phyloP scores from a whole-genome alignment of 2,888 invertebrate species.

The Stegophylla sp. region DNA sequence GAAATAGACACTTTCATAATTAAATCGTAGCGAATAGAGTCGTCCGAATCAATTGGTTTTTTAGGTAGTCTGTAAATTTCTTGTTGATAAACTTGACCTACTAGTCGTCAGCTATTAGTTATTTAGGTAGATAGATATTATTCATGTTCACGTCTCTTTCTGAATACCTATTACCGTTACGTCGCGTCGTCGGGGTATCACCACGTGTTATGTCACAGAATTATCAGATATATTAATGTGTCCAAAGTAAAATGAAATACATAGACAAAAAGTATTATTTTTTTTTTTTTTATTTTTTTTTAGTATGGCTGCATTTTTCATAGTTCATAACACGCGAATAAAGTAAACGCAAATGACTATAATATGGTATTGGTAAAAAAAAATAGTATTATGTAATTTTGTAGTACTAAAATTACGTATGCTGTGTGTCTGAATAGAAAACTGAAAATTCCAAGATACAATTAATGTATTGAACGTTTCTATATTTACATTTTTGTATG shows the following conservation, averaged over 20 bases:
- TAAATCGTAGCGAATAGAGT: too few species aligned
- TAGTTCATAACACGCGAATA: neutral
- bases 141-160: too few species aligned
- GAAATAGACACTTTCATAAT: too few species aligned
- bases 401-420: neutral
- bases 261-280: too few species aligned
- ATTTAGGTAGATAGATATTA: too few species aligned
- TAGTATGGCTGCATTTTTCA: neutral
- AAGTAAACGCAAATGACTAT: neutral
- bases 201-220: neutral
- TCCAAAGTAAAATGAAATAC: neutral
- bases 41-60: too few species aligned
- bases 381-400: neutral
- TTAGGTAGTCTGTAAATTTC: too few species aligned
- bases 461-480: neutral
- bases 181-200: neutral
- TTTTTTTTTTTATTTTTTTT: too few species aligned
- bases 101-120: too few species aligned
- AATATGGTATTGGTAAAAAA: neutral
- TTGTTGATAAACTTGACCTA: too few species aligned
- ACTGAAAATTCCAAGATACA: neutral
- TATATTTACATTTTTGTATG: too few species aligned
- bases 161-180: neutral
- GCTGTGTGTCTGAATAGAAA: neutral
- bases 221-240: neutral